Base-by-base conservation (phyloP, 64 coral and sea anemone genomes). In the Pocillopora damicornis region DNA sequence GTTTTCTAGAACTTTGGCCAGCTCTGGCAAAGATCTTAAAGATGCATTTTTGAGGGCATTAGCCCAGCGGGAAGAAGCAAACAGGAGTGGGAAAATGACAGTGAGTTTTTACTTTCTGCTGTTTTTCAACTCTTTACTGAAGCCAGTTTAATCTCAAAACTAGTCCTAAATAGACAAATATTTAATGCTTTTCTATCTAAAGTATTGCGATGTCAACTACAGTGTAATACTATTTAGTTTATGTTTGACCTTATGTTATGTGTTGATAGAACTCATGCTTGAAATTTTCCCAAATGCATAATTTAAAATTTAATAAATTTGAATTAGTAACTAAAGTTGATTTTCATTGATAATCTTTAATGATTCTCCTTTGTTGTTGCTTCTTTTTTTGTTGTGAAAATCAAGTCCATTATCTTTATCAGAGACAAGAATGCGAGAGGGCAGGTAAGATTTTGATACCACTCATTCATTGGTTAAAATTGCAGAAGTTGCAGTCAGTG, bases 31-130 rank as follows among this genome's bases (percentile, higher is more conserved):
- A 78, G 97, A 99, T 23, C 69, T 99, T 30, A 95, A 88, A 75
- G 97, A 99, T 75, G 88, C 97, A 86, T 99, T 99, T 26, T 79
- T 99, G 12, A 95, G 83, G 72, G 93, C 97, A 4, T 76, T 99
- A 60, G 97, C 97, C 57, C 90, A 99, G 60, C 72, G 97, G 22
- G 97, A 99, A 68, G 97, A 99, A 85, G 97, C 97, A 59, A 99
- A 99, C 87, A 86, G 97, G 13, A 99, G 97, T 79, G 96, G 96
- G 23, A 98, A 98, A 83, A 98, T 98, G 96, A 98, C 96, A 63
- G 94, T 96, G 76, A 92, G 94, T 86, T 15, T 0, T 90, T 35
- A 35, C 9, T 88, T 76, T 74, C 20, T 1, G 64, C 80, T 51
- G 42, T 4, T 51, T 51, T 51, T 4, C 42, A 51, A 51, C 3